These are phyloP conservation scores for Prenolepis imparis DNA, from an alignment of 2,888 invertebrate genomes.

Conservation along the genomic window DNA sequence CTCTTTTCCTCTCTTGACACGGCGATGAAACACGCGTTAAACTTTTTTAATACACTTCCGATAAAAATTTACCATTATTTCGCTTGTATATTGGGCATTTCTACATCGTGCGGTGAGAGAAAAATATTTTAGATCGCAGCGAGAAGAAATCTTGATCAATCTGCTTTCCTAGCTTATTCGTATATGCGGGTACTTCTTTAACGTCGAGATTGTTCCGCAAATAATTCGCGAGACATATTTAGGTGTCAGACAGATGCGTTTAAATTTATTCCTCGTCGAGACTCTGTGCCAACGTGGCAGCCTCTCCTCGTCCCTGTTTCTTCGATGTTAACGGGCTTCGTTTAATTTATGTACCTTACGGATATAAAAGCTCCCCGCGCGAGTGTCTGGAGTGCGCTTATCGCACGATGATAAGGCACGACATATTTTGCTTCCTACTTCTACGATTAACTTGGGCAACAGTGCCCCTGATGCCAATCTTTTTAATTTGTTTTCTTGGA, in stretches of 20 bases:
- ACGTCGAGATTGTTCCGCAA: slow-evolving; percentile 9
- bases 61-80: slow-evolving; percentile 27
- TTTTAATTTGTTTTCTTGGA: slow-evolving; percentile 76
- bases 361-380: slow-evolving; percentile 61
- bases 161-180: not conserved
- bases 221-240: slow-evolving; percentile 56
- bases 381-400: slow-evolving; percentile 64
- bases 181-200: not conserved
- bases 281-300: slow-evolving; percentile 53
- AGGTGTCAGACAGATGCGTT: slow-evolving; percentile 59
- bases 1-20: slow-evolving; percentile 45
- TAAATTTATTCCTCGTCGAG: slow-evolving; percentile 64
- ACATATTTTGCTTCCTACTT: slow-evolving; percentile 70
- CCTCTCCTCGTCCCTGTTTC: slow-evolving; percentile 62
- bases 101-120: not conserved
- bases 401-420: slow-evolving; percentile 74
- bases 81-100: slow-evolving; percentile 17
- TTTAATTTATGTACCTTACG: slow-evolving; percentile 72
- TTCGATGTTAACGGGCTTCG: slow-evolving; percentile 64
- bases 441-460: slow-evolving; percentile 69
- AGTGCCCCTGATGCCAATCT: slow-evolving; percentile 73
- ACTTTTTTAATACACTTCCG: not conserved
- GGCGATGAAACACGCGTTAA: slow-evolving; percentile 60
- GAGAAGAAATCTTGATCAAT: not conserved
- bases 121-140: not conserved